Evolutionary conservation across 2,888 invertebrate genomes (phyloP), one percentile per base, ranked within the genome.

Genomic region (Lepetodrilus schrolli): DNA sequence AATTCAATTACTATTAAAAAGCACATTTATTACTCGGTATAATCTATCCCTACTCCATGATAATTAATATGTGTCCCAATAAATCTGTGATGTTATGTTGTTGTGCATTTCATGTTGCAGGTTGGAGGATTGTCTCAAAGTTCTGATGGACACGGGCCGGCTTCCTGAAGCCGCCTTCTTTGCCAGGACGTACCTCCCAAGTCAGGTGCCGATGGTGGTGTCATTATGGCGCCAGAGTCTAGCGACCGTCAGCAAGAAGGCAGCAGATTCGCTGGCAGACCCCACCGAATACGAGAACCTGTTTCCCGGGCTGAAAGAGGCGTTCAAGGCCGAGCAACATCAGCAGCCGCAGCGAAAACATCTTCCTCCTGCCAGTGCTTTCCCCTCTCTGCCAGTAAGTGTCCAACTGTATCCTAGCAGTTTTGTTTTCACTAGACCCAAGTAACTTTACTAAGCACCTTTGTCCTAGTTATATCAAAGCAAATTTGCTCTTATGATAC

Each of bases 111-210:
- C n/a, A n/a, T n/a, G n/a, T n/a, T 81, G 8, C 79, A 91, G 91
- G 82, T 92, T 97, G 70, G 94, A 96, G 70, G 94, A 95, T 78
- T 99, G 99, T 88, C 92, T 99, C 75, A 94, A 97, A 71, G 94
- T 98, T 86, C 93, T 99, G 38, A 94, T 99, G 74, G 93, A 93
- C 75, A 95, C 96, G 1, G 94, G 95, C 4, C 94, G 98, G 76
- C 92, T 98, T 77, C 96, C 99, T 0, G 99, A 99, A 92, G 99
- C 99, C 17, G 98, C 99, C 0, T 98, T 99, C 92, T 98, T 98
- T 92, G 96, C 97, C 65, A 94, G 98, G 86, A 97, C 99, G 0
- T 99, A 99, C 92, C 93, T 96, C 87, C 99, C 99, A 4, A 96
- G 96, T 86, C 95, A 95, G 91, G 95, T 98, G 85, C 94, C 96